Evolutionary conservation across 2,888 invertebrate species (phyloP), one percentile per base, ranked within the genome.

Genomic region (Cryptus armator): DNA sequence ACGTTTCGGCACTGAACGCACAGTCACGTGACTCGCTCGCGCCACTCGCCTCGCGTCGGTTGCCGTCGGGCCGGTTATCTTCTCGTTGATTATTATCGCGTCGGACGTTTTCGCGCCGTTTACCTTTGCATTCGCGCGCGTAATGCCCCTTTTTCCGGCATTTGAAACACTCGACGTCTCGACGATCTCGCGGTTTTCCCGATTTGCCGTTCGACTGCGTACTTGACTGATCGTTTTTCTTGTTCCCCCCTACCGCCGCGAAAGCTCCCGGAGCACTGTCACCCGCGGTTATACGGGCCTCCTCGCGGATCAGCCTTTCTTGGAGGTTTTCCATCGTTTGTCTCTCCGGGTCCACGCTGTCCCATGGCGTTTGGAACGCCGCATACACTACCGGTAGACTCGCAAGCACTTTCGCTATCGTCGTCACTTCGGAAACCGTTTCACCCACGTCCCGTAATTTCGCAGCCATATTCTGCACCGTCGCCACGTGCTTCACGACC

Each of bases 321-420:
- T 16, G 24, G 2, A 86, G 37, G 67, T 84, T 79, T 3, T 78
- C 83, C 32, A 86, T 16, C 4, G 83, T 86, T 43, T 86, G 85
- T 12, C 3, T 44, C 0, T 48, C 32, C 10, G 24, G 19, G 71
- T 29, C 16, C 14, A 29, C 44, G 37, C 24, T 85, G 64, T 83
- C 83, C 85, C 86, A 86, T 16, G 76, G 84, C 7, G 84, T 86
- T 32, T 62, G 78, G 14, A 86, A 82, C 12, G 87, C 77, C 14
- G 44, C 48, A 29, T 79, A 86, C 68, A 68, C 86, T 56, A 78
- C 10, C 10, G 86, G 14, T 14, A 87, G 32, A 62, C 82, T 83
- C 14, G 16, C 80, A 1, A 87, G 75, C 3, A 87, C 51, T 59
- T 87, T 86, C 10, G 87, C 87, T 74, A 87, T 82, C 37, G 86